Evolutionary conservation across 2,888 invertebrate species (phyloP).

Genomic region (Chymomyza fuscimana): DNA sequence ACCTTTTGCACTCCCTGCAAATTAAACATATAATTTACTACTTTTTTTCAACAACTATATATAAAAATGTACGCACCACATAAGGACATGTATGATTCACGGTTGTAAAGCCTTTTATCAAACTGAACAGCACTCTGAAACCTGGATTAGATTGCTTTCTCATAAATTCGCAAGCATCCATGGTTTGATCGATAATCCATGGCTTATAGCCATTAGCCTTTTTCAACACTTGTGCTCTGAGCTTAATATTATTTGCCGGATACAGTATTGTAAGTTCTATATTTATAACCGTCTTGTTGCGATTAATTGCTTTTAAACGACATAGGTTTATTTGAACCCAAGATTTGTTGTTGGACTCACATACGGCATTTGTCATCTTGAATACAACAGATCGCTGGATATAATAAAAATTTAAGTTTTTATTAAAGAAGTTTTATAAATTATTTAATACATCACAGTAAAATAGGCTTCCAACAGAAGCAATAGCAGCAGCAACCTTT

Average conservation of each 20-base stretch:
- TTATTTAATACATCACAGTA: background rate
- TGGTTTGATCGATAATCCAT: background rate
- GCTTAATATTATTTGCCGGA: conserved; percentile 3
- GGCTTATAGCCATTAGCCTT: conserved; percentile 21
- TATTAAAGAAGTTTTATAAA: background rate
- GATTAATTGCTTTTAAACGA: conserved; percentile 7
- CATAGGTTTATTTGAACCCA: conserved; percentile 14
- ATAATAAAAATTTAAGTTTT: background rate
- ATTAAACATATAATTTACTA: background rate
- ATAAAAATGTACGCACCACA: background rate
- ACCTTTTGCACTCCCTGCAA: background rate
- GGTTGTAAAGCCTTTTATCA: background rate
- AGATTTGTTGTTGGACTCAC: conserved; percentile 20
- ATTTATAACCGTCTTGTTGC: conserved; percentile 12
- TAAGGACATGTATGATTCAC: background rate
- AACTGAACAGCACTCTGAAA: background rate
- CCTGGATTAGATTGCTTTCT: background rate
- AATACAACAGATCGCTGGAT: background rate
- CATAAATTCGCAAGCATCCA: conserved; percentile 2
- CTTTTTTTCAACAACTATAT: background rate
- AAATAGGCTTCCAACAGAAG: background rate
- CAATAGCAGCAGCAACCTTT: background rate
- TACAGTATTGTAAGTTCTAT: background rate
- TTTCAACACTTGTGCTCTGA: background rate
- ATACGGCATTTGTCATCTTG: conserved; percentile 19